A percentile compares a stretch with the other conserved stretches of the same genome.
Evolutionary conservation across 92 coral and sea anemone species (phyloP).

Genomic region (Pocillopora meandrina): DNA sequence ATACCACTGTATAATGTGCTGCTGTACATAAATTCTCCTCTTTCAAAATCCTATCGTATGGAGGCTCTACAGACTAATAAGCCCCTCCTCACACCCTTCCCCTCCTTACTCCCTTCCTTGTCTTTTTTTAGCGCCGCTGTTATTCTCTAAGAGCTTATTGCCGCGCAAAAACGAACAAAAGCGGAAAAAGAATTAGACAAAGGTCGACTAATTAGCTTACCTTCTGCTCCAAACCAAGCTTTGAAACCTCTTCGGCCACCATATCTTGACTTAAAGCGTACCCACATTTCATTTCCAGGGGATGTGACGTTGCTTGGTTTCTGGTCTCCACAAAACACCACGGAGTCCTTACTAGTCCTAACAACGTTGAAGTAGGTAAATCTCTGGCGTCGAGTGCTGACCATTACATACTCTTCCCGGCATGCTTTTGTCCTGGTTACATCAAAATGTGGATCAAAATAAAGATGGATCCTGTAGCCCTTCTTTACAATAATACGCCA

Average conservation of each 20-base stretch:
- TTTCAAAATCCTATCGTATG: no score
- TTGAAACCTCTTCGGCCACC: conserved; percentile 78
- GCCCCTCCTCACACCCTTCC: no score
- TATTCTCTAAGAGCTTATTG: no score
- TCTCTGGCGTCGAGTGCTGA: conserved; percentile 76
- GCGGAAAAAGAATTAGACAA: neutral
- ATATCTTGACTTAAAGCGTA: conserved; percentile 71
- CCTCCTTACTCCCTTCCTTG: no score
- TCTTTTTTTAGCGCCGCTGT: no score
- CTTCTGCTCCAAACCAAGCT: conserved; percentile 68
- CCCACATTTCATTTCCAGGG: conserved; percentile 72
- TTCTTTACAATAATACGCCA: conserved; percentile 75
- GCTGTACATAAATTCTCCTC: no score
- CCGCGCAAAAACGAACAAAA: neutral
- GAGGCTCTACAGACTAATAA: no score
- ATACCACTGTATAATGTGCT: no score
- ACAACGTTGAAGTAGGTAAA: conserved; percentile 49
- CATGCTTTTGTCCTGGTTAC: conserved; percentile 64
- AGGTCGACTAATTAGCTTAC: conserved; percentile 41
- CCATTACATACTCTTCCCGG: conserved; percentile 68
- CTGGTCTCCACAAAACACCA: conserved; percentile 73
- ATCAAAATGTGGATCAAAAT: conserved; percentile 71
- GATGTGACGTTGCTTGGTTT: conserved; percentile 81
- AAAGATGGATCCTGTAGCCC: conserved; percentile 74
- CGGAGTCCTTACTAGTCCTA: conserved; percentile 55